These are phyloP conservation scores for Dermolepida albohirtum DNA, from an alignment of 2,888 invertebrate species.

Conservation along the genomic window DNA sequence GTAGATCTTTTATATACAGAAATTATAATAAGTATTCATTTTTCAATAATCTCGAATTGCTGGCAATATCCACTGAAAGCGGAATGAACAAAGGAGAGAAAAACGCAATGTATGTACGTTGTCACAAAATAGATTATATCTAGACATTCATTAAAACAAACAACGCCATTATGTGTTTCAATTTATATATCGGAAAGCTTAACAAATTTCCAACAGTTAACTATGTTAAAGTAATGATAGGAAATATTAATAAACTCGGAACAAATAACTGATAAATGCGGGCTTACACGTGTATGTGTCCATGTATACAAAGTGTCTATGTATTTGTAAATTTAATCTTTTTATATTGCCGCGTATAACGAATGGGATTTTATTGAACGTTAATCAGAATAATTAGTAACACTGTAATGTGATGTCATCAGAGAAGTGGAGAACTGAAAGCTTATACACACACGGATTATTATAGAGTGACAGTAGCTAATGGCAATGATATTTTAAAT, in stretches of 20 bases:
- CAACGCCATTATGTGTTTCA: not conserved
- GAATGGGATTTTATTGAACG: conserved; percentile 1
- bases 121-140: conserved; percentile 5
- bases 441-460: not conserved
- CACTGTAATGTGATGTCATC: not conserved
- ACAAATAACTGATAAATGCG: conserved; percentile 4
- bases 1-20: too few species aligned
- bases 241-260: conserved; percentile 13
- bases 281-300: too few species aligned
- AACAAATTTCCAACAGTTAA: conserved; percentile 1
- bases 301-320: not conserved
- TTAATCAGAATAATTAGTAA: conserved; percentile 7
- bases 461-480: too few species aligned
- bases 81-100: too few species aligned
- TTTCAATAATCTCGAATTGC: too few species aligned
- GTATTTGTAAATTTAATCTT: not conserved
- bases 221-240: not conserved
- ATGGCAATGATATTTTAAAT: too few species aligned
- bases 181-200: not conserved
- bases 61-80: too few species aligned
- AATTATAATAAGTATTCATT: too few species aligned
- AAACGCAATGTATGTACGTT: too few species aligned
- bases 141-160: conserved; percentile 6
- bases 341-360: not conserved
- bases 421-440: conserved; percentile 1